Conservation (phyloP, 2,888 invertebrate genomes). For the Ichneumoninae sp. region DNA sequence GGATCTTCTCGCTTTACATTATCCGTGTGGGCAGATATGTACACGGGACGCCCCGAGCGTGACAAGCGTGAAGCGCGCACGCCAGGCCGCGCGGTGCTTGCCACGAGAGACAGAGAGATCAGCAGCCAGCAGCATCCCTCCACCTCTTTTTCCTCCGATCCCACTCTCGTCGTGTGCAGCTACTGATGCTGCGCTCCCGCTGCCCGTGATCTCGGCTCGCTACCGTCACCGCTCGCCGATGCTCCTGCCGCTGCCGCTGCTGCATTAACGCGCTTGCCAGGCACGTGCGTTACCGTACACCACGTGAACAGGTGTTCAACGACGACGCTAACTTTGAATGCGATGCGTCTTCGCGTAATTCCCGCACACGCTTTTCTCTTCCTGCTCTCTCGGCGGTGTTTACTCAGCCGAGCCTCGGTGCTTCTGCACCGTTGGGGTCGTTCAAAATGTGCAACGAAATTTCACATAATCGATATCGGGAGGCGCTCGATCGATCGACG, state of each 20-base stretch:
- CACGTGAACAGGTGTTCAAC: conserved; percentile 60
- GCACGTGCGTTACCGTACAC: conserved; percentile 60
- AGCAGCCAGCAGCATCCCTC: conserved; percentile 22
- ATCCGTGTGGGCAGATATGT: conserved; percentile 43
- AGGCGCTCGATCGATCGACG: background rate
- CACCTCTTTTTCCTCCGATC: conserved; percentile 39
- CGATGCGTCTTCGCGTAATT: conserved; percentile 45
- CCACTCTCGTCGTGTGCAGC: conserved; percentile 37
- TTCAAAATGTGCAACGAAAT: background rate
- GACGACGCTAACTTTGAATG: conserved; percentile 50
- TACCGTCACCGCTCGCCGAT: conserved; percentile 46
- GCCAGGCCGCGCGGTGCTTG: conserved; percentile 32
- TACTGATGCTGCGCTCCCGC: conserved; percentile 24
- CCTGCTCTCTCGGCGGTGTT: background rate
- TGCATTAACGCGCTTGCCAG: conserved; percentile 54
- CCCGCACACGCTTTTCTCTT: conserved; percentile 26
- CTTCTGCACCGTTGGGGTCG: background rate
- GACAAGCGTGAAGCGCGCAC: conserved; percentile 77
- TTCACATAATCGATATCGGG: background rate
- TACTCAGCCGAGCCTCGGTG: background rate
- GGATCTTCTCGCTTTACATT: conserved; percentile 38
- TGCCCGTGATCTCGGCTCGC: conserved; percentile 40
- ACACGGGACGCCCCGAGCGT: conserved; percentile 68
- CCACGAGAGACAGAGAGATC: conserved; percentile 32
- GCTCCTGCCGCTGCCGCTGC: conserved; percentile 39